Evolutionary conservation across 2,888 invertebrate genomes (phyloP).

Genomic region (Dolomedes plantarius): DNA sequence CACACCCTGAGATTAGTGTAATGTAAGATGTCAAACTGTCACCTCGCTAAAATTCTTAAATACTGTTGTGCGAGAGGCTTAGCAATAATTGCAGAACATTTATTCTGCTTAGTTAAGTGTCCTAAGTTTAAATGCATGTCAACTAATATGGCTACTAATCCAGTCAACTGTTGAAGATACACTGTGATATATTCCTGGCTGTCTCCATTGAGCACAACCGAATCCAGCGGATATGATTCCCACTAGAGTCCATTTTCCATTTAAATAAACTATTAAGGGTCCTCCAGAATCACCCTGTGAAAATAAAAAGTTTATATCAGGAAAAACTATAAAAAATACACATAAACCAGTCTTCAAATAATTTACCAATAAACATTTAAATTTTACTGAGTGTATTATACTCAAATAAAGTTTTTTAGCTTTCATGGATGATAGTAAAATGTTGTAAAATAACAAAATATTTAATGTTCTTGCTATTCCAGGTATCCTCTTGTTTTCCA

Average conservation of each 20-base stretch:
- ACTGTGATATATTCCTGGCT: conserved; percentile 91
- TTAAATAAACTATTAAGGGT: conserved; percentile 82
- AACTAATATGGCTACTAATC: conserved; percentile 73
- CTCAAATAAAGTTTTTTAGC: no score
- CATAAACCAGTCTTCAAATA: not conserved
- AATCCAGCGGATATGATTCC: conserved; percentile 92
- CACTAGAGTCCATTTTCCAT: conserved; percentile 85
- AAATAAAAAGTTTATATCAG: conserved; percentile 20
- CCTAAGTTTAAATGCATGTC: conserved; percentile 10
- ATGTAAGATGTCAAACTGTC: not conserved
- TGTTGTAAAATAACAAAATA: no score
- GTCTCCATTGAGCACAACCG: conserved; percentile 89
- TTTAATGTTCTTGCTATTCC: no score
- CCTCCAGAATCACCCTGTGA: conserved; percentile 88
- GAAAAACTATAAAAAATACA: no score
- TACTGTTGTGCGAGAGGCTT: not conserved
- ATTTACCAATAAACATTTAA: no score
- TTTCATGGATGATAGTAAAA: no score
- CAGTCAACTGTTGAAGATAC: conserved; percentile 78
- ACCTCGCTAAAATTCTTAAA: not conserved
- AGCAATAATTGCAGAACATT: no score
- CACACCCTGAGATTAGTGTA: not conserved
- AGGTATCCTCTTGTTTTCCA: no score
- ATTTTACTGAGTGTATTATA: no score
- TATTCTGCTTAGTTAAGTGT: no score